Evolutionary conservation across 2,888 invertebrate genomes (phyloP), one percentile per base, ranked within the genome.

Genomic region (Itoplectis maculator): DNA sequence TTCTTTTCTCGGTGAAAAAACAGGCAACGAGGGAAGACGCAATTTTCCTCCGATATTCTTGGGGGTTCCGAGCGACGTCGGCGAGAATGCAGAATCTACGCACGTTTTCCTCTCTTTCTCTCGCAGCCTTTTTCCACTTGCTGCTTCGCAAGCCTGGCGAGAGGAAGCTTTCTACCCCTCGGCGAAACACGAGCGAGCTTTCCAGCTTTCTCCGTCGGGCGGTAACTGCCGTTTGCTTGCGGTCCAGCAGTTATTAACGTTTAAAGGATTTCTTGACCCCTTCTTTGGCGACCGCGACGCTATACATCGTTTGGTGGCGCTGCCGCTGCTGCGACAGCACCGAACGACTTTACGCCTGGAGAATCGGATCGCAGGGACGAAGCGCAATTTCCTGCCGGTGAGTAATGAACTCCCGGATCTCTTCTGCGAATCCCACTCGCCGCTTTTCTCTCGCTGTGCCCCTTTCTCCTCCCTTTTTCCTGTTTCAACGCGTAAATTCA

Each of bases 321-420:
- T 29, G 56, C n/a, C 56, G 54, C 65, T 69, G 29, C 68, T 15
- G 70, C 70, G 42, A 23, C 42, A 42, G 45, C 20, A 15, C 35
- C 15, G 37, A 37, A 18, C 61, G 61, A 61, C 61, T 70, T 51
- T 69, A 68, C 35, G 40, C 56, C 20, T 63, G 11, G 54, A 78
- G 49, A 70, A 74, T 51, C 69, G 40, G 74, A 63, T 63, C 15
- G 49, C 54, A 63, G 35, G 70, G 76, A 73, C 68, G 49, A 42
- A 68, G 72, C 61, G 56, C 75, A 72, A 76, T 76, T 82, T 82
- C 73, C 76, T 73, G 54, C 73, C 79, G 72, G 76, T 82, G 79
- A 82, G 82, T 82, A 82, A 82, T 77, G 76, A 76, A 79, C 73
- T 79, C 79, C 47, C 47, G 20, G 65, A 70, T 75, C 45, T 65